Conservation (phyloP, 2,797 vertebrate species). For the Xyrichtys novacula region DNA sequence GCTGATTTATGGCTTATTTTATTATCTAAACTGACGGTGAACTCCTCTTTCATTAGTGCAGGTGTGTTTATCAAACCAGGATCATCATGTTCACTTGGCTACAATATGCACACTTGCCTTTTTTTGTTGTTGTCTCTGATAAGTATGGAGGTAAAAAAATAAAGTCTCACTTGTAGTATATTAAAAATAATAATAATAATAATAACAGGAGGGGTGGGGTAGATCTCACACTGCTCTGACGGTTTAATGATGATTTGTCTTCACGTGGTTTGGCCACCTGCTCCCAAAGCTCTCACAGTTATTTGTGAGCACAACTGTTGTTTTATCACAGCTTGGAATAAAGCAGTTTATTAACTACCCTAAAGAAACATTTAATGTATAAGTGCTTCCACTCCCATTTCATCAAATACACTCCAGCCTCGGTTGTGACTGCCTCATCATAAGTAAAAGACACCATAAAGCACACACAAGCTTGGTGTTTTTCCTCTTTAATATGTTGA, state of each 20-base stretch:
- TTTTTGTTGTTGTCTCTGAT: constrained; percentile 13
- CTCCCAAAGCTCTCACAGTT: constrained; percentile 9
- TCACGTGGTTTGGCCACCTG: not conserved
- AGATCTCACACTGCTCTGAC: constrained; percentile 9
- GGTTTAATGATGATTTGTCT: constrained; percentile 22
- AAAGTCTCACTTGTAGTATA: not conserved
- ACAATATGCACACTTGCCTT: not conserved
- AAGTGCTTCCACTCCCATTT: not conserved
- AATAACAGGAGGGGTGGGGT: no score
- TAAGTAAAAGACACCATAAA: not conserved
- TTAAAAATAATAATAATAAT: no score
- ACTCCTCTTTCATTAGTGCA: constrained; percentile 11
- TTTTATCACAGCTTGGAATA: constrained; percentile 15
- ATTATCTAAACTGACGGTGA: constrained; percentile 39
- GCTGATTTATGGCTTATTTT: constrained; percentile 41
- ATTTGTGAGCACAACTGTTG: constrained; percentile 14
- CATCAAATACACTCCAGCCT: not conserved
- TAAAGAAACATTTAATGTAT: constrained; percentile 2
- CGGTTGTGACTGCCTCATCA: not conserved
- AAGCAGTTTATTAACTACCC: not conserved
- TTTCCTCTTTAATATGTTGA: not conserved
- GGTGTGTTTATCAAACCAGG: constrained; percentile 16
- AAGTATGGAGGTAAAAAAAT: constrained; percentile 3
- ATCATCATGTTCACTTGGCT: not conserved
- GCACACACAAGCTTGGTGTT: not conserved